A percentile compares a stretch with the other conserved stretches of the same genome.
Evolutionary conservation across 2,113 vertebrate genomes (phyloP).

Genomic region (Myiozetetes cayanensis): DNA sequence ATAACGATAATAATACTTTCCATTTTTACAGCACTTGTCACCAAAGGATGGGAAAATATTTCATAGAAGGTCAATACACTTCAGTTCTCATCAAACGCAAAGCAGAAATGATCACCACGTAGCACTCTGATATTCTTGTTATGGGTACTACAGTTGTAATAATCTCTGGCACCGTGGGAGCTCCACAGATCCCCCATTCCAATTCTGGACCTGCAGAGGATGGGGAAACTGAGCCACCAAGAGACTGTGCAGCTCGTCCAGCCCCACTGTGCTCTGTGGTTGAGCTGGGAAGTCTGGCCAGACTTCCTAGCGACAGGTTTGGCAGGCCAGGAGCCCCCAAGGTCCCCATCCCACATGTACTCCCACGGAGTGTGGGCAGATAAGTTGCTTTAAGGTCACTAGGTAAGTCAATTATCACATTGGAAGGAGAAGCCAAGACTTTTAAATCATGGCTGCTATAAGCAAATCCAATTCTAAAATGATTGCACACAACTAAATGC

Average conservation of each 20-base stretch:
- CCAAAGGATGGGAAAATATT: neutral
- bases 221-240: neutral
- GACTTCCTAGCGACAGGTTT: accelerated
- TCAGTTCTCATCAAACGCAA: neutral
- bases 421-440: neutral
- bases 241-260: neutral
- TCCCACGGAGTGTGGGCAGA: neutral
- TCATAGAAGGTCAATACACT: neutral
- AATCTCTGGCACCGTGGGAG: neutral
- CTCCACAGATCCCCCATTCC: neutral
- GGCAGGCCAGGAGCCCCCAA: neutral
- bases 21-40: neutral
- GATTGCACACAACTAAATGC: neutral
- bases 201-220: neutral
- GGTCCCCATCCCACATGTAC: neutral
- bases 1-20: neutral
- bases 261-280: neutral
- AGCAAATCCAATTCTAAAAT: neutral
- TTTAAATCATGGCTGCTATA: neutral
- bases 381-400: neutral
- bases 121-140: accelerated
- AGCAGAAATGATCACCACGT: neutral
- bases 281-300: neutral
- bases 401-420: accelerated
- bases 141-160: neutral